These are phyloP conservation scores for Drosophila anomelani DNA, from an alignment of 2,888 invertebrate species.

Conservation along the genomic window DNA sequence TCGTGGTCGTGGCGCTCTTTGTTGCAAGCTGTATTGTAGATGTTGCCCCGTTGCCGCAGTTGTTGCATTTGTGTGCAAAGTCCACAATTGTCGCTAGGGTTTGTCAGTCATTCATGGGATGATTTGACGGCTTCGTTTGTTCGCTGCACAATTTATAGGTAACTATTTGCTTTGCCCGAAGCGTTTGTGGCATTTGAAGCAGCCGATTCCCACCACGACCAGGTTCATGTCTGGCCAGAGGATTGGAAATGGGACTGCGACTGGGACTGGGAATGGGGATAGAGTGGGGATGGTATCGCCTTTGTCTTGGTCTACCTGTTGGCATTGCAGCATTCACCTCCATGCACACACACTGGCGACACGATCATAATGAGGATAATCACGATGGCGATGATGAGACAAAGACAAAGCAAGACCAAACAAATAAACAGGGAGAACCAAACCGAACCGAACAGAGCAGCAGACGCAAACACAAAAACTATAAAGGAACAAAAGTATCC, in stretches of 20 bases:
- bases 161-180: slow-evolving; percentile 63
- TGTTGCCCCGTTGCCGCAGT: slow-evolving; percentile 6
- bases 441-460: slow-evolving; percentile 20
- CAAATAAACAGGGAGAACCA: slow-evolving; percentile 43
- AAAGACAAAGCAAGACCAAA: slow-evolving; percentile 44
- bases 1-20: slow-evolving; percentile 40
- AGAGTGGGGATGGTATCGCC: slow-evolving; percentile 10
- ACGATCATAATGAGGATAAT: slow-evolving; percentile 47
- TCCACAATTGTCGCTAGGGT: slow-evolving; percentile 69
- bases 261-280: slow-evolving; percentile 9
- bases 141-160: slow-evolving; percentile 59
- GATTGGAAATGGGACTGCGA: slow-evolving; percentile 18
- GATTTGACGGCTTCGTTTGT: slow-evolving; percentile 66
- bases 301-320: slow-evolving; percentile 74
- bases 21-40: slow-evolving; percentile 1
- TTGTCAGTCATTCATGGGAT: slow-evolving; percentile 69
- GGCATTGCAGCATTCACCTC: slow-evolving; percentile 80
- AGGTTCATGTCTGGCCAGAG: slow-evolving; percentile 41
- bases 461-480: slow-evolving; percentile 58
- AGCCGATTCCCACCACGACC: slow-evolving; percentile 66
- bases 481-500: slow-evolving; percentile 48
- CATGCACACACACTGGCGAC: slow-evolving; percentile 41
- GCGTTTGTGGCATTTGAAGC: slow-evolving; percentile 62
- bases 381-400: slow-evolving; percentile 54
- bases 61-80: slow-evolving; percentile 38